These are phyloP conservation scores for Podarcis siculus DNA, from an alignment of 2,797 vertebrate genomes.

Conservation along the genomic window DNA sequence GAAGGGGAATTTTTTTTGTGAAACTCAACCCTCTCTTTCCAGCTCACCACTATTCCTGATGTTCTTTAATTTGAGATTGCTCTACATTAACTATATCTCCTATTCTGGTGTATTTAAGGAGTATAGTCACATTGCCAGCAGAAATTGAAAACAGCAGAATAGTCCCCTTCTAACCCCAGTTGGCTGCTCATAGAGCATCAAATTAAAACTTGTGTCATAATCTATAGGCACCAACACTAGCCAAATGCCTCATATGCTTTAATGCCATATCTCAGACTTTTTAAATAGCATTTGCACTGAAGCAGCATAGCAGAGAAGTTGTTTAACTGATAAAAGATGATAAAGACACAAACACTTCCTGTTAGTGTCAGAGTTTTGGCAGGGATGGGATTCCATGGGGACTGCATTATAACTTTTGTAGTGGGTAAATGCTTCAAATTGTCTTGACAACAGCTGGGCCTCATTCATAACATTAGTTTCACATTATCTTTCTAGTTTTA, in stretches of 20 bases:
- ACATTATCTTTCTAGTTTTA: conserved; percentile 66
- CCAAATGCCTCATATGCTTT: conserved; percentile 27
- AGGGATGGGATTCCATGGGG: conserved; percentile 42
- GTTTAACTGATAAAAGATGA: conserved; percentile 47
- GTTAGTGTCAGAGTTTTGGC: conserved; percentile 64
- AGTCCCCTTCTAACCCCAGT: background rate
- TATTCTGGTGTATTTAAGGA: background rate
- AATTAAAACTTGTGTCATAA: background rate
- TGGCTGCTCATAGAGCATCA: background rate
- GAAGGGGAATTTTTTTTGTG: background rate
- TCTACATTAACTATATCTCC: background rate
- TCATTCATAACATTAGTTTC: conserved; percentile 64
- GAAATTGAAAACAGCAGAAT: background rate
- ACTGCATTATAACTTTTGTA: conserved; percentile 66
- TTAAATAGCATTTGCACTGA: conserved; percentile 28
- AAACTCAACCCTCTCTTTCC: background rate
- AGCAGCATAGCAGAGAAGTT: conserved; percentile 44
- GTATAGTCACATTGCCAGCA: background rate
- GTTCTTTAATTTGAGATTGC: background rate
- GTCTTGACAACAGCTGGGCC: conserved; percentile 67
- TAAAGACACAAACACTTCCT: conserved; percentile 59
- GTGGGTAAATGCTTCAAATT: conserved; percentile 70
- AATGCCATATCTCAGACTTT: conserved; percentile 21
- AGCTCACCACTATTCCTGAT: background rate
- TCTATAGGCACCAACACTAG: conserved; percentile 18